Conservation (phyloP, 2,888 invertebrate genomes). For the Drosophila sordidula region DNA sequence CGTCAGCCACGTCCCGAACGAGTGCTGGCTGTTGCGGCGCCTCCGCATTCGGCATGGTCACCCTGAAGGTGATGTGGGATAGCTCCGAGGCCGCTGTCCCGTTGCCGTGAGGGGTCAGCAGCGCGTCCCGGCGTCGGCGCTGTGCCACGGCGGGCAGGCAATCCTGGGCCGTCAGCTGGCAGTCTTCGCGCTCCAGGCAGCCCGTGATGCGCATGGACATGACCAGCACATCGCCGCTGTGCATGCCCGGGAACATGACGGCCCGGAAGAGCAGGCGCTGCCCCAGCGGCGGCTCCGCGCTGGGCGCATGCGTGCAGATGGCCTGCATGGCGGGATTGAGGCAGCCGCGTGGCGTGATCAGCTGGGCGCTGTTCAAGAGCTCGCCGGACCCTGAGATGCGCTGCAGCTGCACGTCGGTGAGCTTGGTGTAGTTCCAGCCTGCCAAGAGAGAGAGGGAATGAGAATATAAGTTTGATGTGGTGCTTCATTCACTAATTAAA, state of each 20-base stretch:
- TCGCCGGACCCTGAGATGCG: slow-evolving; percentile 82
- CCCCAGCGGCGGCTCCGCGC: slow-evolving; percentile 84
- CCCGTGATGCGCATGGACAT: slow-evolving; percentile 87
- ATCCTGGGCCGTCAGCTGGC: slow-evolving; percentile 81
- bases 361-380: slow-evolving; percentile 82
- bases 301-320: slow-evolving; percentile 85
- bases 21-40: slow-evolving; percentile 13
- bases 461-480: background rate
- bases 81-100: slow-evolving; percentile 79
- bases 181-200: slow-evolving; percentile 86
- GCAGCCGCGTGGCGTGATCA: slow-evolving; percentile 86
- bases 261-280: slow-evolving; percentile 86
- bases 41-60: slow-evolving; percentile 64
- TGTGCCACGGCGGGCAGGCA: slow-evolving; percentile 66
- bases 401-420: slow-evolving; percentile 86
- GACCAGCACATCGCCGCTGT: slow-evolving; percentile 87
- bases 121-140: slow-evolving; percentile 67
- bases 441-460: background rate
- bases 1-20: background rate
- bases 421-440: slow-evolving; percentile 86
- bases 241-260: slow-evolving; percentile 87
- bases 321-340: slow-evolving; percentile 85
- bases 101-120: slow-evolving; percentile 26
- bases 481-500: too few species aligned
- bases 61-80: slow-evolving; percentile 81